phyloP scores from a whole-genome alignment of 1,140 invertebrate species.

The Drosophila jambulina region DNA sequence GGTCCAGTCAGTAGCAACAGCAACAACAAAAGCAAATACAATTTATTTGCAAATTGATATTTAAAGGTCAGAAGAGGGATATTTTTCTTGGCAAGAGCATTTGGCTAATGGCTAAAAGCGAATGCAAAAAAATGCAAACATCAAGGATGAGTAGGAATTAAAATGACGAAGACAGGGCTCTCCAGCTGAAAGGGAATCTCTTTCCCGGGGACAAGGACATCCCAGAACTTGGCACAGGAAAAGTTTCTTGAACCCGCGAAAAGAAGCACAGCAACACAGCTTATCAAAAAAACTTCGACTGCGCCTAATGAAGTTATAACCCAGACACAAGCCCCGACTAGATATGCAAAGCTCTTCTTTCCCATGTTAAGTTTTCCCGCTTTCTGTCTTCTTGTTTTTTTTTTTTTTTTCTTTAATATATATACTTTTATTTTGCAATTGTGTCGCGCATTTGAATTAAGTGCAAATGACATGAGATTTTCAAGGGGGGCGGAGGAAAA shows the following conservation, averaged over 20 bases:
- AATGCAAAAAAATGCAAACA: constrained; percentile 47
- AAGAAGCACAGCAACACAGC: constrained; percentile 8
- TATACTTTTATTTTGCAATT: constrained; percentile 69
- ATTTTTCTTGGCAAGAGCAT: constrained; percentile 12
- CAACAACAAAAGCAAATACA: constrained; percentile 65
- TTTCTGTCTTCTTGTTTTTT: not conserved
- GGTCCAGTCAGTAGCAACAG: constrained; percentile 12
- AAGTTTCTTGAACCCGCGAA: constrained; percentile 50
- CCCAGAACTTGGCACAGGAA: constrained; percentile 28
- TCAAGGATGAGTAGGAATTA: constrained; percentile 58
- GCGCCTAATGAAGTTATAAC: constrained; percentile 71
- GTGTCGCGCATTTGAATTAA: constrained; percentile 85
- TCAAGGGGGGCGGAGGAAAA: constrained; percentile 22
- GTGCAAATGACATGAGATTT: constrained; percentile 85
- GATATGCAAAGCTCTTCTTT: constrained; percentile 38
- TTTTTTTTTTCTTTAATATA: constrained; percentile 7
- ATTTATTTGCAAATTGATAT: constrained; percentile 84
- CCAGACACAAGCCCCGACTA: constrained; percentile 45
- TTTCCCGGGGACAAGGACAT: constrained; percentile 19
- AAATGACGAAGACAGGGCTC: constrained; percentile 36
- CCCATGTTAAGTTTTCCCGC: constrained; percentile 2
- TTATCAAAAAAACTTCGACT: constrained; percentile 57
- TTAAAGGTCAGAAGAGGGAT: constrained; percentile 67
- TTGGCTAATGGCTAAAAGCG: constrained; percentile 56
- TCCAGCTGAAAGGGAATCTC: constrained; percentile 60